Conservation (phyloP, 2,797 vertebrate genomes). For the Urocyon cinereoargenteus region DNA sequence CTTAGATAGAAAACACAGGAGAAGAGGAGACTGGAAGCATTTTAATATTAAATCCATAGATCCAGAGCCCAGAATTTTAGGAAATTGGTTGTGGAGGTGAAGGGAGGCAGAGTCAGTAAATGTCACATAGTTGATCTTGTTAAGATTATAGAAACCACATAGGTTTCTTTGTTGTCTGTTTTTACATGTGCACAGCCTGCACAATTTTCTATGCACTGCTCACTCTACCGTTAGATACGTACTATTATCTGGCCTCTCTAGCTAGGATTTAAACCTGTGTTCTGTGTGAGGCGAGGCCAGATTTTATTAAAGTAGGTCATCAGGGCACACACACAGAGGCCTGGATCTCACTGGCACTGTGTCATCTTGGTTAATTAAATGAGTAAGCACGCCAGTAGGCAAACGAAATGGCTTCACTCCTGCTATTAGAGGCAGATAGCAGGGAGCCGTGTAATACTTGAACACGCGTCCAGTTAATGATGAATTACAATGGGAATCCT, state of each 20-base stretch:
- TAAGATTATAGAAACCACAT: not conserved
- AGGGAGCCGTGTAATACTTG: slow-evolving; percentile 46
- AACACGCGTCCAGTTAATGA: slow-evolving; percentile 55
- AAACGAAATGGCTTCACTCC: slow-evolving; percentile 13
- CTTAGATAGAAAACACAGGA: not conserved
- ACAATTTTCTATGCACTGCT: fast-evolving
- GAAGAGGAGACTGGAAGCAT: not conserved
- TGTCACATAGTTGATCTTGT: not conserved
- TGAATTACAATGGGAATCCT: slow-evolving; percentile 56
- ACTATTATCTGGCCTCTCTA: not conserved
- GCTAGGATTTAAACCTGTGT: slow-evolving; percentile 1
- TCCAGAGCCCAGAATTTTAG: not conserved
- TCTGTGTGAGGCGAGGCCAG: slow-evolving; percentile 27
- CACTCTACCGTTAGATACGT: not conserved
- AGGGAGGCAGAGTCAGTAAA: not conserved
- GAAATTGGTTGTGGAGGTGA: not conserved
- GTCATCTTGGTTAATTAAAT: slow-evolving; percentile 65
- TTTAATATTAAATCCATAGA: slow-evolving; percentile 34
- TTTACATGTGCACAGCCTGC: not conserved
- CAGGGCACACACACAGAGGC: not conserved
- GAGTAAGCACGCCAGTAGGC: slow-evolving; percentile 58
- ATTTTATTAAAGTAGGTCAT: slow-evolving; percentile 66
- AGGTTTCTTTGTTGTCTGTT: slow-evolving; percentile 16
- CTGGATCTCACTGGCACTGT: not conserved
- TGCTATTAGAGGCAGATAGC: slow-evolving; percentile 57